phyloP scores from a whole-genome alignment of 1,140 invertebrate genomes.

The Dreissena polymorpha region DNA sequence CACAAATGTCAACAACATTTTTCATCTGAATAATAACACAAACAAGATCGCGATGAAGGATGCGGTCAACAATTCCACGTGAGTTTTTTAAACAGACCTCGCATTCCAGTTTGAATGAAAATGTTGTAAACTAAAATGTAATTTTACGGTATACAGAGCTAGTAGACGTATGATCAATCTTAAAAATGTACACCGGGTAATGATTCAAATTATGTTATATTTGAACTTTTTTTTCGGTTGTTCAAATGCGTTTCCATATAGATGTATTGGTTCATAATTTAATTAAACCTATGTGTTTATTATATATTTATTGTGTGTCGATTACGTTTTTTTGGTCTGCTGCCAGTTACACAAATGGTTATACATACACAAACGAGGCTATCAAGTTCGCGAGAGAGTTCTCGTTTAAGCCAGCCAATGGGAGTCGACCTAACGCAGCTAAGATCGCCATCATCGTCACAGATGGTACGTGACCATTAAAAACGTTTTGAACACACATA shows the following conservation, averaged over 20 bases:
- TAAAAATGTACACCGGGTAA: too few species aligned
- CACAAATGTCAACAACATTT: conserved; percentile 65
- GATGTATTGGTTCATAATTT: background rate
- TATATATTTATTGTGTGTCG: background rate
- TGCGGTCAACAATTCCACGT: conserved; percentile 60
- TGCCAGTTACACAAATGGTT: conserved; percentile 63
- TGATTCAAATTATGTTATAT: too few species aligned
- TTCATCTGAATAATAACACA: conserved; percentile 71
- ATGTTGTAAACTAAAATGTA: background rate
- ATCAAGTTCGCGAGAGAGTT: conserved; percentile 68
- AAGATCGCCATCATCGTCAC: conserved; percentile 65
- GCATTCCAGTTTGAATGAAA: too few species aligned
- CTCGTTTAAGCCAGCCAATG: conserved; percentile 66
- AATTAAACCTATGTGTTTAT: background rate
- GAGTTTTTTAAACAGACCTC: too few species aligned
- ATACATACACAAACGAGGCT: conserved; percentile 69
- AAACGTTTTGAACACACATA: background rate
- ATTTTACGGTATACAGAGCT: background rate
- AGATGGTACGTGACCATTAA: conserved; percentile 53
- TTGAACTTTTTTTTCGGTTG: too few species aligned
- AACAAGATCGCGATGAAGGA: conserved; percentile 61
- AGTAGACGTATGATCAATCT: too few species aligned
- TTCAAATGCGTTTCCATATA: too few species aligned
- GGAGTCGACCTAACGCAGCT: conserved; percentile 66
- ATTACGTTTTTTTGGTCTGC: background rate